A percentile compares a stretch with the other conserved stretches of the same genome.
These are phyloP conservation scores for Pectinophora gossypiella DNA, from an alignment of 1,140 invertebrate genomes.

Conservation along the genomic window DNA sequence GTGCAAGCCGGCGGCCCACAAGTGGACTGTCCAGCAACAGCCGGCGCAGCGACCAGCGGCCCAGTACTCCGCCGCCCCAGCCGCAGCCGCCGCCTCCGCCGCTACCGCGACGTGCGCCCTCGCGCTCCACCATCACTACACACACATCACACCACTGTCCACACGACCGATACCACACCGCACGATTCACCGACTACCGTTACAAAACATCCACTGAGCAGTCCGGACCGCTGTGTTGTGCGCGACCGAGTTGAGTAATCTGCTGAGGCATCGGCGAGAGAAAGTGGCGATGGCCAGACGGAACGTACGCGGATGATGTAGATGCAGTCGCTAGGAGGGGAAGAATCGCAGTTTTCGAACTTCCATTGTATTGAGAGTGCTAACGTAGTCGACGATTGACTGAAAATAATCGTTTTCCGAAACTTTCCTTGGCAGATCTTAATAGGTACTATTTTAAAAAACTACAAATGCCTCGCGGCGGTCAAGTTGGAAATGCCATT, in stretches of 20 bases:
- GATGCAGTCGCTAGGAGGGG: conserved; percentile 50
- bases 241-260: conserved; percentile 56
- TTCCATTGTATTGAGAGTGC: conserved; percentile 1
- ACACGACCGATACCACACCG: conserved; percentile 15
- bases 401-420: no score
- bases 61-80: conserved; percentile 62
- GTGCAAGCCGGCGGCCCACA: conserved; percentile 60
- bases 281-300: conserved; percentile 55
- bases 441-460: no score
- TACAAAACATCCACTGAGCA: conserved; percentile 32
- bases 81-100: conserved; percentile 62
- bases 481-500: conserved; percentile 20
- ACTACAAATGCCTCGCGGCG: no score
- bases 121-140: conserved; percentile 64
- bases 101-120: conserved; percentile 52
- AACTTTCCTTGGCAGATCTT: no score
- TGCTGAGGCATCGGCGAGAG: conserved; percentile 58
- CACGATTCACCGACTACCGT: conserved; percentile 37
- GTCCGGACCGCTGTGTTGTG: conserved; percentile 33
- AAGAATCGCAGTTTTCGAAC: conserved; percentile 22
- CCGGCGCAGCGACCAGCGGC: conserved; percentile 59
- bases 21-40: conserved; percentile 61
- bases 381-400: background rate
- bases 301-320: conserved; percentile 42
- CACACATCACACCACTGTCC: conserved; percentile 44